Base-by-base conservation (phyloP, 2,888 invertebrate species). In the Diaphora mendica region DNA sequence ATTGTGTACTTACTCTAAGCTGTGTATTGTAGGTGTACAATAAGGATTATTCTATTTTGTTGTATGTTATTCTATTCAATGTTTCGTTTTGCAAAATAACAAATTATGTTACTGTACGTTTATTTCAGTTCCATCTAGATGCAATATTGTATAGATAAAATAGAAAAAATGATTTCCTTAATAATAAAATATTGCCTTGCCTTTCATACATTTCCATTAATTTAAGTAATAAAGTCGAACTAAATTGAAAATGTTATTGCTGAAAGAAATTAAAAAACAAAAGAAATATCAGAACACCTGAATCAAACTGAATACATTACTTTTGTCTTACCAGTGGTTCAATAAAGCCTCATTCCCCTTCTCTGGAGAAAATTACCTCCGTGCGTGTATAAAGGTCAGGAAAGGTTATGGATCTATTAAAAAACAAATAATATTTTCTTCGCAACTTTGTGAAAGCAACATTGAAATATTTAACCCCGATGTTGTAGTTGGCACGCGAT, bases 401-500 rank as follows among this genome's bases (percentile, higher is more conserved):
- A 67, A 72, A 77, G 70, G 71, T 74, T 75, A 79, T 39, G 66
- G 74, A 77, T 77, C 72, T 70, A 71, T 74, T n/a, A 68, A 77
- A 77, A 79, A 80, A 83, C 82, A 84, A 76, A 79, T 81, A 87
- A 82, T 86, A 84, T 85, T 80, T 85, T 85, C 83, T 85, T 85
- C 84, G 81, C 79, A 83, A 77, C 81, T 88, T 87, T 81, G 87
- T 72, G 62, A 80, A 83, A 77, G 71, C 77, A 89, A 82, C 82
- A 83, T 86, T 87, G 83, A 82, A 86, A 85, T 84, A 84, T 87
- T 87, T 84, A 83, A 83, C 87, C 83, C 85, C 84, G 82, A 89
- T 91, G 89, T 87, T 83, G 83, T 87, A 81, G 83, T 87, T 83
- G 81, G 80, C 94, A 93, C 91, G 93, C 91, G 77, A 93, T 80